phyloP scores from a whole-genome alignment of 2,797 vertebrate species.

The Danio choprae region DNA sequence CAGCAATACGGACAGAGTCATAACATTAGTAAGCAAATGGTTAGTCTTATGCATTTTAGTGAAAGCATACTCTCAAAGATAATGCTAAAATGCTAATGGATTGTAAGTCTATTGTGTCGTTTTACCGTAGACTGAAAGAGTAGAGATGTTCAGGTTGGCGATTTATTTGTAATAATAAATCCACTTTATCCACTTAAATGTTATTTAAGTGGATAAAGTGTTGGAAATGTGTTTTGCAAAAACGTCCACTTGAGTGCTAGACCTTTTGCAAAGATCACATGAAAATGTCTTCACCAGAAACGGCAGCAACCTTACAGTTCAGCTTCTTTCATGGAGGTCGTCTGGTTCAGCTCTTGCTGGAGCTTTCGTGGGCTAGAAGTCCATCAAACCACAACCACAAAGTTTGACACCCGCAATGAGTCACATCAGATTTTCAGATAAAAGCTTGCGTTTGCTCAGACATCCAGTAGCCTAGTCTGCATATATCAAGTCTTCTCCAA shows the following conservation, averaged over 20 bases:
- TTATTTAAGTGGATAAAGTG: not conserved
- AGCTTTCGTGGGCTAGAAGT: constrained; percentile 6
- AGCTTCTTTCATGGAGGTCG: not conserved
- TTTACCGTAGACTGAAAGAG: not conserved
- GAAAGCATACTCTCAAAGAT: not conserved
- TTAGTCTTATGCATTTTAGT: not conserved
- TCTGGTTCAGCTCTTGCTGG: constrained; percentile 8
- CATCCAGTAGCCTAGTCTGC: constrained; percentile 52
- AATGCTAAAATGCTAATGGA: not conserved
- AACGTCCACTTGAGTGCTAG: not conserved
- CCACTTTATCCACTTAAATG: too few species aligned
- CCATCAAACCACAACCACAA: constrained; percentile 23
- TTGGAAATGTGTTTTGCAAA: not conserved
- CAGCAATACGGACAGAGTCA: too few species aligned
- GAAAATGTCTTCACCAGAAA: not conserved
- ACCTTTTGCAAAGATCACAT: not conserved
- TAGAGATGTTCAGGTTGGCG: not conserved
- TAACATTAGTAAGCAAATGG: not conserved
- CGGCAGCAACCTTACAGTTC: not conserved
- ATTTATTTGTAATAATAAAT: not conserved
- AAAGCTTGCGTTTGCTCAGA: constrained; percentile 27
- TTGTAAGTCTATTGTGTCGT: not conserved
- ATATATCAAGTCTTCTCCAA: constrained; percentile 42
- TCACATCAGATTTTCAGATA: constrained; percentile 43
- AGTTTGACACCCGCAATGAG: constrained; percentile 6